These are phyloP conservation scores for Microctonus aethiopoides DNA, from an alignment of 2,888 invertebrate species.

Conservation along the genomic window DNA sequence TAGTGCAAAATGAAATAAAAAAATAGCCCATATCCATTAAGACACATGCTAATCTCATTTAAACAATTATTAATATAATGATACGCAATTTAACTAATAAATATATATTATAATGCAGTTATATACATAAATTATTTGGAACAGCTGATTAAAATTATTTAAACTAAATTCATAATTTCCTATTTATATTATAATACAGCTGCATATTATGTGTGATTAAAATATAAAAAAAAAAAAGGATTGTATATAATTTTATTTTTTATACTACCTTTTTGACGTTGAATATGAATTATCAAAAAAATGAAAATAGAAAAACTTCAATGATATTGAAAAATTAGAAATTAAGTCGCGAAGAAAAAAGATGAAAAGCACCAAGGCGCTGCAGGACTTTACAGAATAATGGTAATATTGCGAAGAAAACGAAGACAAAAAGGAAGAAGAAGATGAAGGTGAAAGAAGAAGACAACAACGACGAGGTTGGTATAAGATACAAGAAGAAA, in stretches of 20 bases:
- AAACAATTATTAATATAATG: neutral
- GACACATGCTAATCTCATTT: neutral
- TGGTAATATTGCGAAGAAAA: neutral
- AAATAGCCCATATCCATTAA: neutral
- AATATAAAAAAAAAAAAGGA: no score
- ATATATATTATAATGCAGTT: neutral
- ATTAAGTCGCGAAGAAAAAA: neutral
- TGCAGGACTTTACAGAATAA: neutral
- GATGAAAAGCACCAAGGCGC: neutral
- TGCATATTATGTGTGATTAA: no score
- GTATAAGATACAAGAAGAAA: slow-evolving; percentile 31
- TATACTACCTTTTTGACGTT: no score
- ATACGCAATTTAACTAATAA: neutral
- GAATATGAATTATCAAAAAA: no score
- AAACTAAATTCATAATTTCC: neutral
- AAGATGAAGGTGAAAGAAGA: slow-evolving; percentile 35
- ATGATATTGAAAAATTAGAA: no score
- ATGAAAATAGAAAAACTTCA: no score
- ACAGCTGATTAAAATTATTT: neutral
- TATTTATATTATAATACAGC: no score
- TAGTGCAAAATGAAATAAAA: neutral
- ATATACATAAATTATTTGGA: neutral
- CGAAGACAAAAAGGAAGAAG: slow-evolving; percentile 24
- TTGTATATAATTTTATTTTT: no score
- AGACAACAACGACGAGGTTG: slow-evolving; percentile 36